Evolutionary conservation across 2,113 vertebrate genomes (phyloP).

Genomic region (Helogale parvula): DNA sequence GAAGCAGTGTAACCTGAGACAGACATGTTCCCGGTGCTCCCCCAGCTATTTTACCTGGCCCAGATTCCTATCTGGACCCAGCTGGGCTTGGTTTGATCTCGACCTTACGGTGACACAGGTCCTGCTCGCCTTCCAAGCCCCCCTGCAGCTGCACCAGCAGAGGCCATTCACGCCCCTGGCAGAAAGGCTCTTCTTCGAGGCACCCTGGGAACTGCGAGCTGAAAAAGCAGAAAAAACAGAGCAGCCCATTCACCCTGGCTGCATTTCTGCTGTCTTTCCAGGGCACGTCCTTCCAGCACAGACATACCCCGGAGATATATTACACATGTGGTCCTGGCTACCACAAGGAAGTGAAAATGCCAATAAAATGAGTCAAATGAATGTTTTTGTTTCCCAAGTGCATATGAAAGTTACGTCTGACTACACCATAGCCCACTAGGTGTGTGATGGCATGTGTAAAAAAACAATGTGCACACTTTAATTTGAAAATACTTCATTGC

Average conservation of each 20-base stretch:
- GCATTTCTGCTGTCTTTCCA: not conserved
- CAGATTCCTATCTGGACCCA: not conserved
- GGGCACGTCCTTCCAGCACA: not conserved
- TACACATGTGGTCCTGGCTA: not conserved
- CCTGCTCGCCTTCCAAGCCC: not conserved
- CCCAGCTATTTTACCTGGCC: not conserved
- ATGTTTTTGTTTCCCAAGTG: not conserved
- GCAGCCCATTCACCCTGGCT: not conserved
- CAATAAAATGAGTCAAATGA: not conserved
- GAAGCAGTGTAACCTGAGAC: not conserved
- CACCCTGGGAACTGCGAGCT: not conserved
- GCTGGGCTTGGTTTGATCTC: not conserved
- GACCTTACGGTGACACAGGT: not conserved
- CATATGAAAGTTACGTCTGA: not conserved
- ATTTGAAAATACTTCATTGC: not conserved
- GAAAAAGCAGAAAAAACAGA: not conserved
- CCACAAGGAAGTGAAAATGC: not conserved
- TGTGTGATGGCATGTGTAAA: not conserved
- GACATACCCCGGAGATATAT: not conserved
- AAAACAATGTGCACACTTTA: not conserved
- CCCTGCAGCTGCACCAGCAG: not conserved
- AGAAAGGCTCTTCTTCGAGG: not conserved
- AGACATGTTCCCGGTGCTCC: not conserved
- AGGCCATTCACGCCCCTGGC: not conserved
- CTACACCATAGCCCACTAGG: not conserved